These are phyloP conservation scores for Tinamus major DNA, from an alignment of 2,797 vertebrate genomes.

Conservation along the genomic window DNA sequence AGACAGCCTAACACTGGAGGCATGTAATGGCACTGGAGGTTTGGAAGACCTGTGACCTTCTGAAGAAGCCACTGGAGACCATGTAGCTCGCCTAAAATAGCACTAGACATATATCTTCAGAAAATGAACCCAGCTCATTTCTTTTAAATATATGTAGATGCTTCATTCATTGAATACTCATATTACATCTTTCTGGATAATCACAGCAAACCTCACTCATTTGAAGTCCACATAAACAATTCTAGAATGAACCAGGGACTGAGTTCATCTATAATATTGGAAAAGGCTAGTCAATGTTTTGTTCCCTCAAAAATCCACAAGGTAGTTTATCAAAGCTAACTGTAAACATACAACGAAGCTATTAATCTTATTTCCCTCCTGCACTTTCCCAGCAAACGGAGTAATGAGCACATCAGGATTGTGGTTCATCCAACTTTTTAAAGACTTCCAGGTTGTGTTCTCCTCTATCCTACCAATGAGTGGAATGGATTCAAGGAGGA, in stretches of 20 bases:
- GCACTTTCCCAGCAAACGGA: neutral
- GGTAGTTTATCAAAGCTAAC: neutral
- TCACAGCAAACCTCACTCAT: neutral
- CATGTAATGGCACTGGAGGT: neutral
- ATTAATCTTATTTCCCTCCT: neutral
- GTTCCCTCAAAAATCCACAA: neutral
- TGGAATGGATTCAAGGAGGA: no score
- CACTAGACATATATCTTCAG: neutral
- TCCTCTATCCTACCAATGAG: no score
- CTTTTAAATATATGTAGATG: slow-evolving; percentile 6
- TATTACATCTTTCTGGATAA: slow-evolving; percentile 14
- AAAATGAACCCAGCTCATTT: slow-evolving; percentile 10
- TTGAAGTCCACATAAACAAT: neutral
- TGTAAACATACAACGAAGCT: neutral
- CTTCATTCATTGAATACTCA: slow-evolving; percentile 11
- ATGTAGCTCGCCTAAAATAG: neutral
- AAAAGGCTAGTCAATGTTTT: neutral
- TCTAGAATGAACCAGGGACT: neutral
- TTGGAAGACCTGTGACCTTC: neutral
- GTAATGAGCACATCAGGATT: neutral
- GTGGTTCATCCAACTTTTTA: neutral
- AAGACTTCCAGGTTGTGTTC: neutral
- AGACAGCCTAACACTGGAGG: neutral
- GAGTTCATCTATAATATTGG: neutral
- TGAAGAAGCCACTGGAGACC: neutral